These are phyloP conservation scores for Coluber constrictor DNA, from an alignment of 2,797 vertebrate species.

Conservation along the genomic window DNA sequence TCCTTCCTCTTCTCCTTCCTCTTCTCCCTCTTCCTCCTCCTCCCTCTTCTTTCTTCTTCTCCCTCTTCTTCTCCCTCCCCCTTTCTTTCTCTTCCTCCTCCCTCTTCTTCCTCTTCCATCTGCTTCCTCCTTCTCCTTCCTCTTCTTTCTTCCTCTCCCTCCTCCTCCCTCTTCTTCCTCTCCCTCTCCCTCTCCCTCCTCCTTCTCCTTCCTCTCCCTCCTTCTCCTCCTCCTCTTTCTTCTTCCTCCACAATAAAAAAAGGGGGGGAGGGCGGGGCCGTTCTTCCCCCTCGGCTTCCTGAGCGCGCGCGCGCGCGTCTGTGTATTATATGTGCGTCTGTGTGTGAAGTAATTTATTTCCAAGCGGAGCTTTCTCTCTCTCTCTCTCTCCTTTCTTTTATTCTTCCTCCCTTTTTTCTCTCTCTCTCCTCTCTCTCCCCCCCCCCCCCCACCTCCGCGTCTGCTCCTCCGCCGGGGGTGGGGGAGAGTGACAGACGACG, in stretches of 20 bases:
- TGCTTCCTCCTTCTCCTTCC: too few relatives aligned
- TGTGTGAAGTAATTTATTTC: slow-evolving; percentile 53
- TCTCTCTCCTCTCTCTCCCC: slow-evolving; percentile 21
- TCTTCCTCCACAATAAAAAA: not conserved
- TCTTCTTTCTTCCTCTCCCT: too few relatives aligned
- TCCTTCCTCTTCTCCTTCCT: accelerated
- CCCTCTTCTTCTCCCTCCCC: too few relatives aligned
- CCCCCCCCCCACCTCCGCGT: not conserved
- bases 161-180: too few relatives aligned
- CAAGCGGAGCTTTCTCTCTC: slow-evolving; percentile 27
- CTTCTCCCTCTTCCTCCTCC: too few relatives aligned
- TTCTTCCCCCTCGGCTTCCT: slow-evolving; percentile 39
- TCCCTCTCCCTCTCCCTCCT: too few relatives aligned
- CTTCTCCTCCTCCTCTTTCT: too few relatives aligned
- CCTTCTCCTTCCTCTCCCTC: too few relatives aligned
- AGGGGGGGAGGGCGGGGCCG: slow-evolving; percentile 18
- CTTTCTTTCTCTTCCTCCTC: too few relatives aligned
- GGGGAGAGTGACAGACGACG: slow-evolving; percentile 57
- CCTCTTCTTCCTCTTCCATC: not conserved
- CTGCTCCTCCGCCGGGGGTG: slow-evolving; percentile 35
- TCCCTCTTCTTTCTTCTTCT: accelerated
- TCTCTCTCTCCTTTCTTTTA: not conserved
- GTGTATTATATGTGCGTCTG: not conserved
- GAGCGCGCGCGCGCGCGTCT: not conserved
- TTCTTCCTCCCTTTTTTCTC: not conserved